A percentile compares a stretch with the other conserved stretches of the same genome.
Evolutionary conservation across 2,113 vertebrate genomes (phyloP).

Genomic region (Hemichromis elongatus): DNA sequence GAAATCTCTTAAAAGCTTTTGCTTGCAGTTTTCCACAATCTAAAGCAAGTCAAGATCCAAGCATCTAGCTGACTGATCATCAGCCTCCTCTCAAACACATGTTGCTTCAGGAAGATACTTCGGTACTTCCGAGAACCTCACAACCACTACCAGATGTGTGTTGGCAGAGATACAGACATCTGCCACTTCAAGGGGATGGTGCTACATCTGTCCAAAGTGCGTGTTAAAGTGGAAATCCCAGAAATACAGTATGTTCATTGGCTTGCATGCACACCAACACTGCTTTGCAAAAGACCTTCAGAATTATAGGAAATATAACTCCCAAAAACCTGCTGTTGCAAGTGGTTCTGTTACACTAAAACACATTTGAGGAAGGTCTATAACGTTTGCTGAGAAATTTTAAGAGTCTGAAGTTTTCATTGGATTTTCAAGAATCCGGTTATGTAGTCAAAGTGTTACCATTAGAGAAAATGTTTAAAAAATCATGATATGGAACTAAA

Average conservation of each 20-base stretch:
- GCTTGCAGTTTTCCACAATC: neutral
- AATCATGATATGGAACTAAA: neutral
- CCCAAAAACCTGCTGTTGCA: neutral
- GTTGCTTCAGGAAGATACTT: neutral
- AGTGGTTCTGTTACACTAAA: neutral
- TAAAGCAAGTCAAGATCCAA: neutral
- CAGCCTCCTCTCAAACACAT: neutral
- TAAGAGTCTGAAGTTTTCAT: neutral
- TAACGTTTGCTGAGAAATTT: neutral
- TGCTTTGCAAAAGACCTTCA: neutral
- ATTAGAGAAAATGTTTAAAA: neutral
- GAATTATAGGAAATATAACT: neutral
- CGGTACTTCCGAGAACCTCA: neutral
- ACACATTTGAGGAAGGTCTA: neutral
- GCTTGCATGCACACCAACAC: neutral
- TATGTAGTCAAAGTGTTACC: neutral
- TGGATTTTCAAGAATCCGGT: neutral
- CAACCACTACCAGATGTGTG: neutral
- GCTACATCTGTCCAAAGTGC: neutral
- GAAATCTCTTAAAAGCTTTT: neutral
- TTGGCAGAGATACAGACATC: neutral
- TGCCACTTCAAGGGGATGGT: neutral
- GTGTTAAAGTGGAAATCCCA: neutral
- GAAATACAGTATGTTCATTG: neutral
- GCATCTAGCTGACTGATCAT: neutral